Percentiles rank a stretch among this genome's conserved stretches.
These are phyloP conservation scores for Trichonephila clavipes DNA, from an alignment of 1,140 invertebrate species.

Conservation along the genomic window DNA sequence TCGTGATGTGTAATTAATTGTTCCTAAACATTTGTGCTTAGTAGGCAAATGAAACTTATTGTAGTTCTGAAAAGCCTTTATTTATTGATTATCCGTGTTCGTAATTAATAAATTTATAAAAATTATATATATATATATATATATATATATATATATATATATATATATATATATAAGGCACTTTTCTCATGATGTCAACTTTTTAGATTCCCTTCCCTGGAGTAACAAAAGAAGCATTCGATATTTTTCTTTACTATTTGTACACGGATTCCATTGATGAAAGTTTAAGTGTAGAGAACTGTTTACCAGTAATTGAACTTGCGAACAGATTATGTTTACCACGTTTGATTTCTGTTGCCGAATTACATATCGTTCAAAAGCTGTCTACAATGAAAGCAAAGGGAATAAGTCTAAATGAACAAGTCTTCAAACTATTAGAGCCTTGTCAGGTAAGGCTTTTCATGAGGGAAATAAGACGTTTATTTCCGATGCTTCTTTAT, in stretches of 20 bases:
- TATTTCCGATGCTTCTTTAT: no score
- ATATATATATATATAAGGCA: no score
- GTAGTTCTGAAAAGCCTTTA: no score
- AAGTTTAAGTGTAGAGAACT: slow-evolving; percentile 85
- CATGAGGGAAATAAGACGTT: no score
- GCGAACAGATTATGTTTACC: slow-evolving; percentile 96
- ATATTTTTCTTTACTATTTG: slow-evolving; percentile 92
- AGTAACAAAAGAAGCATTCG: slow-evolving; percentile 92
- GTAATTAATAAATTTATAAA: no score
- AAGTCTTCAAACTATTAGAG: slow-evolving; percentile 91
- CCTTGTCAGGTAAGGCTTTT: slow-evolving; percentile 89
- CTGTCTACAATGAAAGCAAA: slow-evolving; percentile 82
- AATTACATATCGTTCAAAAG: slow-evolving; percentile 91
- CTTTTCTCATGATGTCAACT: background rate
- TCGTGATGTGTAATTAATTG: no score
- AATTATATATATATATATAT: no score
- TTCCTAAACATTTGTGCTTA: no score
- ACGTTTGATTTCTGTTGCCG: slow-evolving; percentile 90
- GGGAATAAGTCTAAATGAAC: slow-evolving; percentile 91
- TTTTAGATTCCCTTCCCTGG: slow-evolving; percentile 86
- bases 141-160: no score
- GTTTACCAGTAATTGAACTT: slow-evolving; percentile 92
- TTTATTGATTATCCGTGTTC: no score
- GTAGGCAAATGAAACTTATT: no score
- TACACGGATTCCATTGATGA: slow-evolving; percentile 93